These are phyloP conservation scores for Sicus ferrugineus DNA, from an alignment of 2,888 invertebrate genomes.

Conservation along the genomic window DNA sequence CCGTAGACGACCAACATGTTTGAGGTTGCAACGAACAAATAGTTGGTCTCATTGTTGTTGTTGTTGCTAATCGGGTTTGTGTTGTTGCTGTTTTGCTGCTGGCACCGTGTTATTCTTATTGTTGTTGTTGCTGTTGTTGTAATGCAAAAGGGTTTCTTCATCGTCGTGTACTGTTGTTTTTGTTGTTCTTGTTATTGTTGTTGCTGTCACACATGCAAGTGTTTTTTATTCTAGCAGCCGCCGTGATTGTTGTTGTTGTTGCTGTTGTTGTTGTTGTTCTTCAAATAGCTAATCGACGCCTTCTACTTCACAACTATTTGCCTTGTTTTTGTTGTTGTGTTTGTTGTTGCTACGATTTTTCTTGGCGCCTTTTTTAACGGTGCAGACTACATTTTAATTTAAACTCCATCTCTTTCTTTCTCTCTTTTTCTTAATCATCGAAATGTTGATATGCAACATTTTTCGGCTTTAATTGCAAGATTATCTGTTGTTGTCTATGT, in stretches of 20 bases:
- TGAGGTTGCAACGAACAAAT: no score
- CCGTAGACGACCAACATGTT: no score
- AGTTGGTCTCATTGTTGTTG: no score
- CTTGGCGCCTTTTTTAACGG: not conserved
- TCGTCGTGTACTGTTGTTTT: no score
- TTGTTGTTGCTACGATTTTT: slow-evolving; percentile 8
- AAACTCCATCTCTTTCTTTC: not conserved
- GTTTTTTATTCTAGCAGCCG: not conserved
- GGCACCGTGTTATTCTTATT: slow-evolving; percentile 25
- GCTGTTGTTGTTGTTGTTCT: slow-evolving; percentile 14
- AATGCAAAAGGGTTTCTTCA: no score
- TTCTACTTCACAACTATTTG: slow-evolving; percentile 27
- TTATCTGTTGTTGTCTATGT: slow-evolving; percentile 27
- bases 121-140: slow-evolving; percentile 30
- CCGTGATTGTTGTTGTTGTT: slow-evolving; percentile 11
- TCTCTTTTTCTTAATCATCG: not conserved
- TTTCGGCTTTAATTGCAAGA: not conserved
- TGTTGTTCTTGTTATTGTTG: slow-evolving; percentile 21
- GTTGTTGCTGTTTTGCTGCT: not conserved
- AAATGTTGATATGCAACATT: not conserved
- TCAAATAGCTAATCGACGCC: slow-evolving; percentile 28
- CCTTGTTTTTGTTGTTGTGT: slow-evolving; percentile 21
- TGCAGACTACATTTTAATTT: not conserved
- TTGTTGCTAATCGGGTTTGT: not conserved
- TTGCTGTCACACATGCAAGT: not conserved